Evolutionary conservation across 2,888 invertebrate genomes (phyloP).

Genomic region (Chrysina gloriosa): DNA sequence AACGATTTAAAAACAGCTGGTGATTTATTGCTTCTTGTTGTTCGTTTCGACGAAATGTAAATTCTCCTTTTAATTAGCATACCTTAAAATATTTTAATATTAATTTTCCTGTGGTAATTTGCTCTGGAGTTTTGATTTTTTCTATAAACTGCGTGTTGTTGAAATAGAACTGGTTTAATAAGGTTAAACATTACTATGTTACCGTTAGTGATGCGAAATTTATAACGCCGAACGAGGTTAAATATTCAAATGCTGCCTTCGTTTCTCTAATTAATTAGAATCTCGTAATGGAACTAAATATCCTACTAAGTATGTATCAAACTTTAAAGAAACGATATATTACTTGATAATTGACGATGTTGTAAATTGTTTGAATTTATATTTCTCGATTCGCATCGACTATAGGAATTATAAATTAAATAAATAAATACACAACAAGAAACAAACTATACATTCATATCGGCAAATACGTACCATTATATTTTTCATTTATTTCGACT

Average conservation of each 20-base stretch:
- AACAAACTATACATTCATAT: no score
- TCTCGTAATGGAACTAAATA: neutral
- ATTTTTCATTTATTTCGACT: no score
- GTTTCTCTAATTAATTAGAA: neutral
- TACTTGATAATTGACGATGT: no score
- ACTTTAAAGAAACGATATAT: neutral
- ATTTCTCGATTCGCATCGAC: no score
- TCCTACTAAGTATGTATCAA: neutral
- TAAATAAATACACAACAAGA: no score
- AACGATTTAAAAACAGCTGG: conserved; percentile 14
- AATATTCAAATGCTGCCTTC: neutral
- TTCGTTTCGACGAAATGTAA: conserved; percentile 7
- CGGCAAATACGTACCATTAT: no score
- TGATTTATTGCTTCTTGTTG: conserved; percentile 12
- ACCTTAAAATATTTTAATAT: conserved; percentile 21
- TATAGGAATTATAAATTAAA: no score
- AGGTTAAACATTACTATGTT: neutral
- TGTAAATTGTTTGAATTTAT: no score
- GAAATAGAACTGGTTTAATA: conserved; percentile 3
- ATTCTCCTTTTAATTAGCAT: conserved; percentile 19
- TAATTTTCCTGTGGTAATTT: conserved; percentile 16
- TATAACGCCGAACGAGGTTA: neutral
- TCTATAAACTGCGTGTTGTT: neutral
- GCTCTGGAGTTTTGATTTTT: neutral
- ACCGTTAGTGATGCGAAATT: neutral